phyloP scores from a whole-genome alignment of 2,888 invertebrate genomes.

The Anthophora plumipes region DNA sequence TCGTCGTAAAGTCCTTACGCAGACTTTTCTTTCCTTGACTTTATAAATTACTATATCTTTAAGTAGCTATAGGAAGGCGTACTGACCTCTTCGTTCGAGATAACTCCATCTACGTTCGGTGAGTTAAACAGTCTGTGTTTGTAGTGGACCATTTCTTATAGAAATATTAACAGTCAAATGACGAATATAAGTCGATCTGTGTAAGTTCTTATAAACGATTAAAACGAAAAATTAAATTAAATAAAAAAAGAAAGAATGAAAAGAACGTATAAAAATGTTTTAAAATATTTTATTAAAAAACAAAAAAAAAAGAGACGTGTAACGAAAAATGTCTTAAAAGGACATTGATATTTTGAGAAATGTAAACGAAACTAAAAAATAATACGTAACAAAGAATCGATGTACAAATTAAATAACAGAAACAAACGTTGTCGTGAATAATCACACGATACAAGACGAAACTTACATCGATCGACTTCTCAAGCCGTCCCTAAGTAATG shows the following conservation, averaged over 20 bases:
- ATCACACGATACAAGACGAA: neutral
- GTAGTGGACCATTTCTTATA: constrained; percentile 39
- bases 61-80: constrained; percentile 49
- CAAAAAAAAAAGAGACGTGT: neutral
- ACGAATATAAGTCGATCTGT: constrained; percentile 28
- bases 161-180: constrained; percentile 44
- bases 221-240: neutral
- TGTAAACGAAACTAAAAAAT: neutral
- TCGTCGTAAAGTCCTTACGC: neutral
- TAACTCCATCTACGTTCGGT: constrained; percentile 19
- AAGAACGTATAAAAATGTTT: neutral
- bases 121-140: constrained; percentile 29
- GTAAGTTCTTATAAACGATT: constrained; percentile 3
- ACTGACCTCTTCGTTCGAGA: constrained; percentile 25
- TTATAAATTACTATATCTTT: constrained; percentile 45
- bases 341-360: neutral
- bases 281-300: too few species aligned
- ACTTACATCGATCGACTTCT: constrained; percentile 22
- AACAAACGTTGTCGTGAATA: neutral
- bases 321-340: neutral
- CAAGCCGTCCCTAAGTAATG: neutral
- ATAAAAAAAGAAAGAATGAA: neutral
- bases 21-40: neutral
- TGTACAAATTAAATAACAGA: neutral
- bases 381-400: neutral